Evolutionary conservation across 2,888 invertebrate genomes (phyloP), one percentile per base, ranked within the genome.

Genomic region (Ellobium chinense): DNA sequence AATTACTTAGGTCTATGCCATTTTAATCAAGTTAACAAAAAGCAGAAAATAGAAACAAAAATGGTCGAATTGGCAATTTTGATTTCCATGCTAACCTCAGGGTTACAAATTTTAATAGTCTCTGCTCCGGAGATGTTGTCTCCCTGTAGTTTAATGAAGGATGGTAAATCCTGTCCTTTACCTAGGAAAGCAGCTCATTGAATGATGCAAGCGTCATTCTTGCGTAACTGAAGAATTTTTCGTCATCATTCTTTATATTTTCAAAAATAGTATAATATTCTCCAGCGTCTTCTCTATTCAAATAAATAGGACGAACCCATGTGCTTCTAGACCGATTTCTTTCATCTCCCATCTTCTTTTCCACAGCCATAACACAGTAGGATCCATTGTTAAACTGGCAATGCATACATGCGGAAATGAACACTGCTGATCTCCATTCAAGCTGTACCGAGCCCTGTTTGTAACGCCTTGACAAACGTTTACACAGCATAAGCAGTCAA

Each of bases 151-250:
- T 60, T 60, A 60, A 27, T 27, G 60, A 60, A 60, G 60, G n/a
- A n/a, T 60, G 60, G n/a, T 60, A 60, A 60, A 60, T 60, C 60
- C n/a, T 60, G 60, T 7, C 60, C 60, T 46, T 18, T 18, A 24
- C 60, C 60, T 14, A 5, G n/a, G 27, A 60, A 60, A 60, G n/a
- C 60, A 24, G 7, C n/a, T 60, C 60, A 14, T 60, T 60, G n/a
- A 60, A 60, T 60, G 60, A 60, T 60, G 60, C 60, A 14, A 7
- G 60, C 14, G n/a, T 60, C 60, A 24, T n/a, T 60, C 60, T 60
- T 60, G 60, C 27, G n/a, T 60, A 60, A 60, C 27, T 60, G 60
- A 60, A 60, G n/a, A 60, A 60, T 60, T 60, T 7, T 60, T 60
- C 60, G 60, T 60, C 60, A 60, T 14, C 60, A 5, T 60, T 46